Conservation (phyloP, 2,888 invertebrate genomes). For the Lottia scabra region DNA sequence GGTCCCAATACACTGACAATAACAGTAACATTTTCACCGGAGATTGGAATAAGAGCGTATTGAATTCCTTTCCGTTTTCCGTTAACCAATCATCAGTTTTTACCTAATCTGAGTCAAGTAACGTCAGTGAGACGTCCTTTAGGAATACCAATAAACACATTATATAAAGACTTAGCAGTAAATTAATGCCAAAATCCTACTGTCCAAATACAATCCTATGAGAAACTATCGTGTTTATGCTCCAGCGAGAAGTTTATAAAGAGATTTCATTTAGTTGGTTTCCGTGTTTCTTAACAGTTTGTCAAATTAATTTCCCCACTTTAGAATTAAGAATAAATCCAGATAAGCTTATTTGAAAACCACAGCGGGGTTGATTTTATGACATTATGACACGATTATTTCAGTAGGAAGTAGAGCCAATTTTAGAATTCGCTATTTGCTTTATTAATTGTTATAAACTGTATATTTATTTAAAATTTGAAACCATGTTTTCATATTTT, state of each 20-base stretch:
- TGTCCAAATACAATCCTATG: neutral
- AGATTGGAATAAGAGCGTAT: neutral
- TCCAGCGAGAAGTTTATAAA: neutral
- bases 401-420: no score
- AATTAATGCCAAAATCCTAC: neutral
- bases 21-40: slow-evolving; percentile 2
- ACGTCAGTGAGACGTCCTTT: neutral
- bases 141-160: neutral
- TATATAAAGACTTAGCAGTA: neutral
- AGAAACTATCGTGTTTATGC: neutral
- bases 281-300: neutral
- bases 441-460: no score
- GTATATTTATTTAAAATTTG: no score
- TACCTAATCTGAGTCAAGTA: neutral
- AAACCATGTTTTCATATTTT: no score
- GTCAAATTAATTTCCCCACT: neutral
- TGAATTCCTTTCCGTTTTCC: slow-evolving; percentile 1
- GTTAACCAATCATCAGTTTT: neutral
- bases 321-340: no score
- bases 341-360: no score
- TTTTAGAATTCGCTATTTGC: no score
- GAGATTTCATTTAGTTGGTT: neutral
- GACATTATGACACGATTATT: no score
- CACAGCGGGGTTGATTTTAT: no score
- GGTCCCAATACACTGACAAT: neutral